Evolutionary conservation across 2,888 invertebrate species (phyloP), one percentile per base, ranked within the genome.

Genomic region (Spodoptera picta): DNA sequence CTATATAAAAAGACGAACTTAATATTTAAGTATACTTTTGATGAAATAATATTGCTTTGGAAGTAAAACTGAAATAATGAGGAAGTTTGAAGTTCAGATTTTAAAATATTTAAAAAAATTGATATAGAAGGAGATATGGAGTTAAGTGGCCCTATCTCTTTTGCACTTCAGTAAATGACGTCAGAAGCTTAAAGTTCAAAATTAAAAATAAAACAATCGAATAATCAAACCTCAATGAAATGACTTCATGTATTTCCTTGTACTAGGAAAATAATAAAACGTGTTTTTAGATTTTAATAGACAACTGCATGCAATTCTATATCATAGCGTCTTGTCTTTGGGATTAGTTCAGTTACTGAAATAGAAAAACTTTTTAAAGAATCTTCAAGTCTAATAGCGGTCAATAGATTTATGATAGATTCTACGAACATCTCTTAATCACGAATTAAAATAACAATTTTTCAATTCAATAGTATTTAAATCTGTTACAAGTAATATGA

Each of bases 351-450:
- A 46, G 19, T 52, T 19, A 47, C 41, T 52, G 6, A 49, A 6
- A 41, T 41, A 5, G 11, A 14, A 57, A 23, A 41, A 54, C 31
- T 14, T 42, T 58, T 55, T 47, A 44, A 64, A 31, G 7, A 24
- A 60, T 59, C 44, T 51, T 59, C 24, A 42, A 58, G 24, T 73
- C 45, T 58, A n/a, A 54, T 49, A 71, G 48, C 49, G 50, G 56
- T 59, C 55, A 72, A 72, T 50, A 55, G 42, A 61, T 43, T 68
- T 51, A 50, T 23, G 10, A 69, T 50, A 74, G 45, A 58, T 55
- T 71, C 48, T 6, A 55, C 12, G 41, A 52, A 27, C 0, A 46
- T 19, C 48, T 53, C 2, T 27, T 27, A 27, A 27, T 19, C 43
- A 59, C 41, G 11, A 51, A 60, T 54, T 41, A 19, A 53, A 64